phyloP scores from a whole-genome alignment of 2,888 invertebrate species.

The Yponomeuta malinellus region DNA sequence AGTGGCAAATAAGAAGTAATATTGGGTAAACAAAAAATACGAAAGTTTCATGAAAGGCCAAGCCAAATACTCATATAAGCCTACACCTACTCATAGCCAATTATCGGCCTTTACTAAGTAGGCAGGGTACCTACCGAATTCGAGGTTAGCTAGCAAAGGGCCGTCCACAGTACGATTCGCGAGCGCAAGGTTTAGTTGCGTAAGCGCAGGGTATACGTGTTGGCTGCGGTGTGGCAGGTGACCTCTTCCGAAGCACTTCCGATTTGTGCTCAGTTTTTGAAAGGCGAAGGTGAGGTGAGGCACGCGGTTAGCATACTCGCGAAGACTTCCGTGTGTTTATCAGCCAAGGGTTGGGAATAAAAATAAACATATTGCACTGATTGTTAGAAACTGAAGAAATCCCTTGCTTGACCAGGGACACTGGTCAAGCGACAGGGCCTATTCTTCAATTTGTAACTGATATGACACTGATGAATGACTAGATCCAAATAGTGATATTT shows the following conservation, averaged over 20 bases:
- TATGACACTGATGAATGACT: too few relatives aligned
- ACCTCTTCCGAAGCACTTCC: conserved; percentile 67
- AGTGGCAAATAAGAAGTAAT: too few relatives aligned
- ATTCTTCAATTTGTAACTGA: too few relatives aligned
- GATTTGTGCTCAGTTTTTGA: conserved; percentile 63
- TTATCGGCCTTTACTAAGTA: not conserved
- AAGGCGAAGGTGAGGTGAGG: conserved; percentile 49
- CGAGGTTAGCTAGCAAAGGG: conserved; percentile 17
- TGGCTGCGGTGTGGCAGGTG: conserved; percentile 35
- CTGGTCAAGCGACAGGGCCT: too few relatives aligned
- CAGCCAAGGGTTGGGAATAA: not conserved
- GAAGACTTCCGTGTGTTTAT: conserved; percentile 13
- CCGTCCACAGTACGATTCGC: conserved; percentile 55
- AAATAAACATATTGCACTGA: too few relatives aligned
- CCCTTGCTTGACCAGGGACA: too few relatives aligned
- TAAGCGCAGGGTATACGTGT: conserved; percentile 53
- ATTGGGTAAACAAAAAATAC: too few relatives aligned
- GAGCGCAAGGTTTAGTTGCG: conserved; percentile 66
- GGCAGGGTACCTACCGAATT: not conserved
- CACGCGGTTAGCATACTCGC: not conserved
- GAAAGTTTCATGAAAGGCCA: too few relatives aligned
- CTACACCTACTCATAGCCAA: not conserved
- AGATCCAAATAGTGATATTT: too few relatives aligned
- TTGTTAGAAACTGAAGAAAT: too few relatives aligned
- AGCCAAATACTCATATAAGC: too few relatives aligned